A percentile compares a stretch with the other conserved stretches of the same genome.
phyloP scores from a whole-genome alignment of 2,113 vertebrate genomes.

The Colinus virginianus region DNA sequence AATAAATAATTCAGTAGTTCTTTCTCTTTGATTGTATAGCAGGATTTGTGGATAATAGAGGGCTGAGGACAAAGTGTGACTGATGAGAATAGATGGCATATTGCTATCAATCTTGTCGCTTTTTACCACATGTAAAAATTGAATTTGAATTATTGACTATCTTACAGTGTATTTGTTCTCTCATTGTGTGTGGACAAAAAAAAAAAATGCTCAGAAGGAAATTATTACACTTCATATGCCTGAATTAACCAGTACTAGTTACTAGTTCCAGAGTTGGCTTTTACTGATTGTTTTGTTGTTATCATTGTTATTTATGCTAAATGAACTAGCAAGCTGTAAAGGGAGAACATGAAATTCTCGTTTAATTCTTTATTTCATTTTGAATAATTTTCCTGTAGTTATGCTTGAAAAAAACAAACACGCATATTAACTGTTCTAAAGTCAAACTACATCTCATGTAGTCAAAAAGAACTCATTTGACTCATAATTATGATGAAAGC shows the following conservation, averaged over 20 bases:
- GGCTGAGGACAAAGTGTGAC: conserved; percentile 43
- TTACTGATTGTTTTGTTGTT: not conserved
- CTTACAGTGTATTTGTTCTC: not conserved
- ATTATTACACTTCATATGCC: not conserved
- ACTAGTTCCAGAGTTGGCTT: not conserved
- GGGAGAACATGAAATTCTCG: not conserved
- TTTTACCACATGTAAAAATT: conserved; percentile 16
- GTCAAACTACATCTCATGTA: not conserved
- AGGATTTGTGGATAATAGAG: conserved; percentile 57
- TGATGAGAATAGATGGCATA: conserved; percentile 39
- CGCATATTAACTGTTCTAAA: not conserved
- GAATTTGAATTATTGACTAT: conserved; percentile 38
- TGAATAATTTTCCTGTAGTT: not conserved
- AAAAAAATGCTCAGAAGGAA: not conserved
- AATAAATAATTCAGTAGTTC: conserved; percentile 72
- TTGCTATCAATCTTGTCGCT: conserved; percentile 37
- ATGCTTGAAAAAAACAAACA: not conserved
- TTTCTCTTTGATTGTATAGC: conserved; percentile 33
- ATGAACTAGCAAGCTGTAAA: not conserved
- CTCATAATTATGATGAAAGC: not conserved
- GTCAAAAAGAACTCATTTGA: not conserved
- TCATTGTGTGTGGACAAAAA: not conserved
- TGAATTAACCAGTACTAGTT: not conserved
- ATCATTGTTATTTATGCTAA: not conserved
- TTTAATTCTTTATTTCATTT: not conserved